Percentiles rank a stretch among this genome's conserved stretches.
Conservation (phyloP, 2,113 vertebrate species). For the Stercorarius parasiticus region DNA sequence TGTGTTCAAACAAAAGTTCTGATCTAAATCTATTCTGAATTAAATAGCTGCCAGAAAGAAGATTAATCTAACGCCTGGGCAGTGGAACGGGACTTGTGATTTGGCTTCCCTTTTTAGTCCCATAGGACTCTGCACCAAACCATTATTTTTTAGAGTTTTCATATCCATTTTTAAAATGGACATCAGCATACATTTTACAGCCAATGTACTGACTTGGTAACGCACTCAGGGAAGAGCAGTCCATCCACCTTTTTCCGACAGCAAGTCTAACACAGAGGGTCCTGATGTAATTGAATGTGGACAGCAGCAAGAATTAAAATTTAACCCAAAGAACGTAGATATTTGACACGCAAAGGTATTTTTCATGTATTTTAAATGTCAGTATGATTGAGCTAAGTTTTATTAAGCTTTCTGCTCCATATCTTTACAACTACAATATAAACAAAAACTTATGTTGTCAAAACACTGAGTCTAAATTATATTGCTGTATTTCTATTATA, state of each 20-base stretch:
- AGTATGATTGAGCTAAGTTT: not conserved
- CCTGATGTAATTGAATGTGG: not conserved
- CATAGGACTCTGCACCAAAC: conserved; percentile 2
- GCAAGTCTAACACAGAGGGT: not conserved
- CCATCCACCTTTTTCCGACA: not conserved
- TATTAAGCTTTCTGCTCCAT: not conserved
- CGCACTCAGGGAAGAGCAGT: not conserved
- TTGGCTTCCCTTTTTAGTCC: conserved; percentile 1
- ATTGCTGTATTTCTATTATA: not conserved
- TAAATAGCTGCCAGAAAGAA: conserved; percentile 61
- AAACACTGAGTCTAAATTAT: not conserved
- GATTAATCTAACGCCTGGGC: conserved; percentile 42
- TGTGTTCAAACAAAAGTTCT: conserved; percentile 89
- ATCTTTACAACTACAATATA: not conserved
- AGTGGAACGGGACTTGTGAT: conserved; percentile 32
- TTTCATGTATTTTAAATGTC: not conserved
- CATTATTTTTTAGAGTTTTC: not conserved
- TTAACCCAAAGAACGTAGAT: not conserved
- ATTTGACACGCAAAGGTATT: not conserved
- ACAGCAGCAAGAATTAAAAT: not conserved
- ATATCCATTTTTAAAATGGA: not conserved
- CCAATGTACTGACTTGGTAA: not conserved
- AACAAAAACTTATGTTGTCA: not conserved
- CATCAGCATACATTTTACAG: not conserved
- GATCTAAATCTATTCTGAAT: conserved; percentile 80